phyloP scores from a whole-genome alignment of 2,113 vertebrate genomes.

The Coturnix japonica region DNA sequence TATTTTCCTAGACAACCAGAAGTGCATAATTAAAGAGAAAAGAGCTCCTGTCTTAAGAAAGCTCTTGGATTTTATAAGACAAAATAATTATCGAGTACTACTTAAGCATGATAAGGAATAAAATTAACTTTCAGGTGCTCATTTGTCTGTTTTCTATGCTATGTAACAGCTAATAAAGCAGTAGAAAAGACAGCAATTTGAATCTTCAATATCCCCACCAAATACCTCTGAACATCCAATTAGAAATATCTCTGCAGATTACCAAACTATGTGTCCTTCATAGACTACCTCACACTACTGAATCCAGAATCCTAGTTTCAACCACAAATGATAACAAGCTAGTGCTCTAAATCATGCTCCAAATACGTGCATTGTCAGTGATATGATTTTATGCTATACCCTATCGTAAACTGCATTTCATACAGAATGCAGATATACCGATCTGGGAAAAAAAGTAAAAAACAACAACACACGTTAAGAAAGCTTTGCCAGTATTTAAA shows the following conservation, averaged over 20 bases:
- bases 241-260: not conserved
- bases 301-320: not conserved
- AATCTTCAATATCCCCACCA: slow-evolving; percentile 12
- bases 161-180: not conserved
- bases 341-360: not conserved
- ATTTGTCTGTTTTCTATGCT: not conserved
- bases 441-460: not conserved
- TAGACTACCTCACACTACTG: not conserved
- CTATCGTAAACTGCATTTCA: not conserved
- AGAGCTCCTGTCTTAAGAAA: slow-evolving; percentile 75
- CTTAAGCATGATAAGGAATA: slow-evolving; percentile 59
- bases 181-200: not conserved
- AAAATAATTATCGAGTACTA: slow-evolving; percentile 76
- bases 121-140: slow-evolving; percentile 10
- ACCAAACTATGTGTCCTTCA: not conserved
- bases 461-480: not conserved
- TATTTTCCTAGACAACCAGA: slow-evolving; percentile 79
- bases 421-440: not conserved
- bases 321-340: not conserved
- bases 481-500: not conserved
- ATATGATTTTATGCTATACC: not conserved
- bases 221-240: not conserved
- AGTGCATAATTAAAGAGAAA: slow-evolving; percentile 61
- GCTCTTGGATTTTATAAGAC: slow-evolving; percentile 77
- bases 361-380: rapidly evolving